phyloP scores from a whole-genome alignment of 2,888 invertebrate species.

The Yponomeuta plumbellus region DNA sequence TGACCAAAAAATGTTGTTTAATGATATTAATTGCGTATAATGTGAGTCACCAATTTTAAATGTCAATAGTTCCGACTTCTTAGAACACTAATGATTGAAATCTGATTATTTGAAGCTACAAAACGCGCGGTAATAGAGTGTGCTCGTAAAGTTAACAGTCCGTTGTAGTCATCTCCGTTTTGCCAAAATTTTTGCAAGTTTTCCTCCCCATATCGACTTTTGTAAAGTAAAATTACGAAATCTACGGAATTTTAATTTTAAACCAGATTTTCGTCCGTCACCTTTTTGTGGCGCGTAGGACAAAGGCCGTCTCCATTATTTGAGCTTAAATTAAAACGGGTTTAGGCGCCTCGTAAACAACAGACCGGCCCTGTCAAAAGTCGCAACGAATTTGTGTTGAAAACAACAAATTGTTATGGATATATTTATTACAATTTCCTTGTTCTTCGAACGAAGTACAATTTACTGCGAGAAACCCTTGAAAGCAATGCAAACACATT shows the following conservation, averaged over 20 bases:
- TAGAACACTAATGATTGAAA: no score
- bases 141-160: no score
- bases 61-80: no score
- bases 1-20: no score
- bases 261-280: slow-evolving; percentile 11
- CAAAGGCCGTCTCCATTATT: slow-evolving; percentile 11
- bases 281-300: background rate
- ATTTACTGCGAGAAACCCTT: background rate
- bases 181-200: background rate
- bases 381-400: slow-evolving; percentile 7
- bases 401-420: slow-evolving; percentile 9
- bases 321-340: slow-evolving; percentile 10
- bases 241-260: slow-evolving; percentile 40
- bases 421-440: slow-evolving; percentile 2
- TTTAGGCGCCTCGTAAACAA: slow-evolving; percentile 14
- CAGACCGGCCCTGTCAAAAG: slow-evolving; percentile 12
- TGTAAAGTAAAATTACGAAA: background rate
- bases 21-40: no score
- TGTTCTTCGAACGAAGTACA: background rate
- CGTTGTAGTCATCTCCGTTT: background rate
- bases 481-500: slow-evolving; percentile 8
- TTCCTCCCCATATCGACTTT: background rate
- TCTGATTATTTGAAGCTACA: no score
- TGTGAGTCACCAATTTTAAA: no score
- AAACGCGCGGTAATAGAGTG: no score